Percentiles rank a stretch among this genome's conserved stretches.
Conservation (phyloP, 2,797 vertebrate species). For the Gouania willdenowi region DNA sequence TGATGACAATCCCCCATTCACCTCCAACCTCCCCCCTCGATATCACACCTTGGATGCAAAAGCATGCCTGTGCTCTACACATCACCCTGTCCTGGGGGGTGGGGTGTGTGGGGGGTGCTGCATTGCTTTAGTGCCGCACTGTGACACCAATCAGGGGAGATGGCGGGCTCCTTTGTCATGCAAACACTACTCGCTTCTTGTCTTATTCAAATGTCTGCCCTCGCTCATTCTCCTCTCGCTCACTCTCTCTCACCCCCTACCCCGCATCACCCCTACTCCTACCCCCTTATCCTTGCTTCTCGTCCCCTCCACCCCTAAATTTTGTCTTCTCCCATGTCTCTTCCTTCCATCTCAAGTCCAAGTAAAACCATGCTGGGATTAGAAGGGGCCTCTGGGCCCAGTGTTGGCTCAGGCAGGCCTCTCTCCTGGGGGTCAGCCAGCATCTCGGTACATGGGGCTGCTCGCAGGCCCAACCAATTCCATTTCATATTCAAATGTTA, state of each 20-base stretch:
- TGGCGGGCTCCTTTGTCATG: slow-evolving; percentile 82
- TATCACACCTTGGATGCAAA: slow-evolving; percentile 82
- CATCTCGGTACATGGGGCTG: slow-evolving; percentile 70
- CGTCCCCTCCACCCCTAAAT: slow-evolving; percentile 33
- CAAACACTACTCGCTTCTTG: slow-evolving; percentile 79
- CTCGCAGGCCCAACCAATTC: slow-evolving; percentile 76
- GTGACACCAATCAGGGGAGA: slow-evolving; percentile 84
- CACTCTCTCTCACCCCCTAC: slow-evolving; percentile 57
- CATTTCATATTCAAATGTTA: slow-evolving; percentile 86
- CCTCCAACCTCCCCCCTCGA: slow-evolving; percentile 65
- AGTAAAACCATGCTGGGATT: slow-evolving; percentile 69
- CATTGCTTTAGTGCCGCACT: slow-evolving; percentile 75
- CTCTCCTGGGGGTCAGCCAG: slow-evolving; percentile 76
- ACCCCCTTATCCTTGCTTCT: slow-evolving; percentile 15
- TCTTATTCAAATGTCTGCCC: slow-evolving; percentile 82
- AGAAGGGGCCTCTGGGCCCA: slow-evolving; percentile 46
- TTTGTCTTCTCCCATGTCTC: slow-evolving; percentile 55
- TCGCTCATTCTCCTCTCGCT: slow-evolving; percentile 64
- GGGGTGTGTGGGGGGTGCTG: too few relatives aligned
- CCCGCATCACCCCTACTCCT: slow-evolving; percentile 9
- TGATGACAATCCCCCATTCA: slow-evolving; percentile 43
- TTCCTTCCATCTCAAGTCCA: slow-evolving; percentile 71
- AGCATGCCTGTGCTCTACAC: slow-evolving; percentile 76
- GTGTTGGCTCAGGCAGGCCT: slow-evolving; percentile 63
- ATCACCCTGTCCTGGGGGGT: slow-evolving; percentile 70